Percentiles rank a stretch among this genome's conserved stretches.
These are phyloP conservation scores for Ctenosaura bakeri DNA, from an alignment of 2,797 vertebrate genomes.

Conservation along the genomic window DNA sequence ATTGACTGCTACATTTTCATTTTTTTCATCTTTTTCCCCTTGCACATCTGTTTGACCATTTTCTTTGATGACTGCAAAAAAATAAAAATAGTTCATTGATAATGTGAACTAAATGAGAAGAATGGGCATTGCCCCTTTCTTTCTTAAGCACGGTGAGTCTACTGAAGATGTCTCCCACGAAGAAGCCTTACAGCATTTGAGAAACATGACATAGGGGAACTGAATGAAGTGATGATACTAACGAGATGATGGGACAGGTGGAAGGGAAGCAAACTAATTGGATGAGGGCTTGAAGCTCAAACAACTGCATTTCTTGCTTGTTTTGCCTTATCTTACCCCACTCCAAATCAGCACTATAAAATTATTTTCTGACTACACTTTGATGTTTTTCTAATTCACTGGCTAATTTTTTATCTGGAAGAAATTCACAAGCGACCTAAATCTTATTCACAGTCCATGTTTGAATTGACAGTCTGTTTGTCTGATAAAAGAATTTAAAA, in stretches of 20 bases:
- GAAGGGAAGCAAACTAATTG: slow-evolving; percentile 46
- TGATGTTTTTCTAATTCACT: slow-evolving; percentile 50
- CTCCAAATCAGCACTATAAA: slow-evolving; percentile 42
- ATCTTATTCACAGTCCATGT: slow-evolving; percentile 42
- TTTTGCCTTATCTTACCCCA: slow-evolving; percentile 26
- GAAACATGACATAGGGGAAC: slow-evolving; percentile 27
- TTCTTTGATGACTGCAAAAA: slow-evolving; percentile 81
- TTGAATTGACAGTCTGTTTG: slow-evolving; percentile 3
- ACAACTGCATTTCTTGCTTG: slow-evolving; percentile 49
- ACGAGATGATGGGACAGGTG: slow-evolving; percentile 23
- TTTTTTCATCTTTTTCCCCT: slow-evolving; percentile 70
- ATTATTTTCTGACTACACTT: slow-evolving; percentile 46
- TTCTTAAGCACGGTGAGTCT: neutral
- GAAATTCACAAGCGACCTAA: slow-evolving; percentile 43
- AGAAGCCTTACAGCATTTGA: neutral
- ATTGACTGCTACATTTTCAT: slow-evolving; percentile 63
- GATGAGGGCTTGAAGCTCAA: slow-evolving; percentile 54
- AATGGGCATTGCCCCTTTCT: neutral
- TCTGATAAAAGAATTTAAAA: neutral
- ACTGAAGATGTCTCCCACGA: neutral
- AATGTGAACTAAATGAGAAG: slow-evolving; percentile 23
- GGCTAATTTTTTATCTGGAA: slow-evolving; percentile 56
- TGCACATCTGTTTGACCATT: slow-evolving; percentile 74
- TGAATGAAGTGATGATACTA: slow-evolving; percentile 28
- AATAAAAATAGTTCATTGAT: slow-evolving; percentile 38